These are phyloP conservation scores for Drosophila barbarae DNA, from an alignment of 2,888 invertebrate genomes.

Conservation along the genomic window DNA sequence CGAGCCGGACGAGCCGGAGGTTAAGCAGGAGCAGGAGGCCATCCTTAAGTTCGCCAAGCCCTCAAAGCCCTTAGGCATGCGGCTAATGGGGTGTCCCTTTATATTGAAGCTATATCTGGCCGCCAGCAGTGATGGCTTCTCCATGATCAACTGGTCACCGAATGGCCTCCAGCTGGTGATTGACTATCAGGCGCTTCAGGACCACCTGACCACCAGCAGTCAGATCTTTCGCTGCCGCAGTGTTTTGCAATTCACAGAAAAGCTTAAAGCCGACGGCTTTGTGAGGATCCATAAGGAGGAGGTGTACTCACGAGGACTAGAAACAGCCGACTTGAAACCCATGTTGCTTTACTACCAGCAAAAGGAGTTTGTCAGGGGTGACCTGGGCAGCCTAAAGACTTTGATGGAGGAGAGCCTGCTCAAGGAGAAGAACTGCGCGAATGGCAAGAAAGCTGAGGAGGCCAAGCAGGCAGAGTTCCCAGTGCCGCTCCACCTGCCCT, in stretches of 20 bases:
- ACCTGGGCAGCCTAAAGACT: slow-evolving; percentile 8
- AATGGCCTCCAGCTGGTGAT: slow-evolving; percentile 38
- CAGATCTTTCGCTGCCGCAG: slow-evolving; percentile 37
- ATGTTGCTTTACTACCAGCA: slow-evolving; percentile 28
- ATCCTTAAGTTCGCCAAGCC: neutral
- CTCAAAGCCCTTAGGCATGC: neutral
- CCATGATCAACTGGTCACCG: slow-evolving; percentile 45
- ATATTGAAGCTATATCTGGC: slow-evolving; percentile 42
- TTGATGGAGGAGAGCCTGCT: neutral
- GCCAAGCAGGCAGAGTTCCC: neutral
- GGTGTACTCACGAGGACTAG: rapidly evolving
- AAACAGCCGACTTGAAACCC: too few species aligned
- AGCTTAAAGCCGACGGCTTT: slow-evolving; percentile 37
- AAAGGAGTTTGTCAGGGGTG: slow-evolving; percentile 11
- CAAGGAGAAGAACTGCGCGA: neutral
- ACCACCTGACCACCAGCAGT: slow-evolving; percentile 33
- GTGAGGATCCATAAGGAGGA: neutral
- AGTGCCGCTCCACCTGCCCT: neutral
- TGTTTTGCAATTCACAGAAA: slow-evolving; percentile 24
- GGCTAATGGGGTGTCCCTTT: slow-evolving; percentile 29
- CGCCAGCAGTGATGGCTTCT: slow-evolving; percentile 11
- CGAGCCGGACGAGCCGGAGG: neutral
- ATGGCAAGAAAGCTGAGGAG: neutral
- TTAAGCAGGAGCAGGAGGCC: neutral
- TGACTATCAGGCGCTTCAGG: slow-evolving; percentile 50